Conservation (phyloP, 2,797 vertebrate genomes). For the Clangula hyemalis region DNA sequence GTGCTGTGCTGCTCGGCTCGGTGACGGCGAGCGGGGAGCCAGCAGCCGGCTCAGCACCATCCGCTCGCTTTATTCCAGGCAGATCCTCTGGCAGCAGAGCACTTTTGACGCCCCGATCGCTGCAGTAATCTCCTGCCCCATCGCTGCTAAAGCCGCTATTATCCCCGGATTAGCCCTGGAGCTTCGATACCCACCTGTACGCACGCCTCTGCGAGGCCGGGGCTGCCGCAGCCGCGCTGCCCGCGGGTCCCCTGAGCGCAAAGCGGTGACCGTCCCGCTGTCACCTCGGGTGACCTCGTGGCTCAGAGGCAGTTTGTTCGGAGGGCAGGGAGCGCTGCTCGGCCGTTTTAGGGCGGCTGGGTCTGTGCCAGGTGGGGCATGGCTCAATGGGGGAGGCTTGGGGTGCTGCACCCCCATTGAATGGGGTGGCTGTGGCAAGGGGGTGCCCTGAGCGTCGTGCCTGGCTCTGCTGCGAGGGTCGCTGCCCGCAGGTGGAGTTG, state of each 20-base stretch:
- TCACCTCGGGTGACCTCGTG: slow-evolving; percentile 7
- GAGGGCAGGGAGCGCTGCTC: not conserved
- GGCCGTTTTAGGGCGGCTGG: not conserved
- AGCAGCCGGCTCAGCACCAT: too few species aligned
- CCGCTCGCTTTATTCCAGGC: fast-evolving
- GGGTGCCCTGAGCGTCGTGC: too few species aligned
- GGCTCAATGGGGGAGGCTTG: not conserved
- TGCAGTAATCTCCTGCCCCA: not conserved
- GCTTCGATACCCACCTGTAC: slow-evolving; percentile 26
- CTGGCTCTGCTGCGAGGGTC: fast-evolving
- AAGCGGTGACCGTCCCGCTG: not conserved
- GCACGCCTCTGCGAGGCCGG: not conserved
- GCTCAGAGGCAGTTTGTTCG: not conserved
- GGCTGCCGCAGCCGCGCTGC: not conserved
- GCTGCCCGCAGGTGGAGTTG: not conserved
- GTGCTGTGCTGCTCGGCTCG: not conserved
- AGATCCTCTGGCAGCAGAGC: not conserved
- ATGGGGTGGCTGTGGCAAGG: fast-evolving
- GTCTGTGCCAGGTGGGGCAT: fast-evolving
- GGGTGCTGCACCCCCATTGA: fast-evolving
- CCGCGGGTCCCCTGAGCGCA: not conserved
- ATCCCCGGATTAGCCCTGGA: slow-evolving; percentile 13
- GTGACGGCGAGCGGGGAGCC: too few species aligned
- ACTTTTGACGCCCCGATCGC: not conserved
- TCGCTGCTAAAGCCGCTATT: slow-evolving; percentile 49